Evolutionary conservation across 2,113 vertebrate species (phyloP), one percentile per base, ranked within the genome.

Genomic region (Phoenicopterus ruber): DNA sequence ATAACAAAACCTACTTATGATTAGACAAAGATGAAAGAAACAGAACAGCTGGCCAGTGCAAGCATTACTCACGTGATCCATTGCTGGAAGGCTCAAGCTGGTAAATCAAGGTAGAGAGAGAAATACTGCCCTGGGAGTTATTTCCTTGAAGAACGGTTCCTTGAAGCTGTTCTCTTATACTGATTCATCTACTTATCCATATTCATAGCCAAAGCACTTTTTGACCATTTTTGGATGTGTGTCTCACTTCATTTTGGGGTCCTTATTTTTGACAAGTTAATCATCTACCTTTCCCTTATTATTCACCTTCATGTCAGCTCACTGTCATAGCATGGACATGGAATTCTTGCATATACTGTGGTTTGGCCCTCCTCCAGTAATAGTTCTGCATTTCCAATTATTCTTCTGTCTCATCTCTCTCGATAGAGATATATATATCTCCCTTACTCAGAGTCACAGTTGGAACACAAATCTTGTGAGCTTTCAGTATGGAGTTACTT

Each of bases 41-140:
- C 18, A 80, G n/a, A 73, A 86, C 10, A 87, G 52, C 54, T 72
- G 70, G 29, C 34, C 70, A 84, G 38, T 20, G 38, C 54, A 89
- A 57, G 38, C 73, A 20, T 91, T 96, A 97, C 96, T 97, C 90
- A 97, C 96, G 7, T 61, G 89, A 87, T 96, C 73, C 96, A 97
- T 97, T 79, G 82, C 70, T 57, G 40, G 36, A 94, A 94, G 61
- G 49, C 36, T 91, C 65, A 90, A 58, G 70, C 28, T 87, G 65
- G 6, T 59, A 93, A 74, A 24, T 63, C 70, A 61, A 89, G 71
- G 58, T 3, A 69, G 84, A 84, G 67, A 34, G 7, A 93, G 34
- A 65, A 86, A 86, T 40, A 55, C 44, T 40, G 13, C 47, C 6
- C 57, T 44, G 24, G 25, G 47, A 91, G 17, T 83, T 72, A 69